Percentiles rank a stretch among this genome's conserved stretches.
phyloP scores from a whole-genome alignment of 2,888 invertebrate genomes.

The Penaeus monodon region DNA sequence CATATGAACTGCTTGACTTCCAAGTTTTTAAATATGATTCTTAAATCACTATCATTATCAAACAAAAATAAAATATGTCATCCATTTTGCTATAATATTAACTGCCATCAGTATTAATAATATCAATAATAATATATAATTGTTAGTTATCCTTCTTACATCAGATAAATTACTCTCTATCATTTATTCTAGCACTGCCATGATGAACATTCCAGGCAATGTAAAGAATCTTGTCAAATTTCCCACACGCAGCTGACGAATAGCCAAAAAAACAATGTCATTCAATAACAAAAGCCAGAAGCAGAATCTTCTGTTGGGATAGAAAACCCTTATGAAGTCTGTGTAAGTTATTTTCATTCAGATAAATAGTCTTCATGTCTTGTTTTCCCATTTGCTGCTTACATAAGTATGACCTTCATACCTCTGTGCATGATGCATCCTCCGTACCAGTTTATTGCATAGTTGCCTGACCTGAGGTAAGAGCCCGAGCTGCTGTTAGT shows the following conservation, averaged over 20 bases:
- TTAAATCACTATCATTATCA: no score
- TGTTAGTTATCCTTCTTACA: neutral
- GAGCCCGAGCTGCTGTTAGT: slow-evolving; percentile 78
- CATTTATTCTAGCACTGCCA: slow-evolving; percentile 72
- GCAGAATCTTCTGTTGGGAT: slow-evolving; percentile 78
- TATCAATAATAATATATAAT: neutral
- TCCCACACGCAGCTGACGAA: slow-evolving; percentile 77
- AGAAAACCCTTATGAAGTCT: neutral
- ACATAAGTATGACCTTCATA: slow-evolving; percentile 67
- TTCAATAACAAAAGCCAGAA: slow-evolving; percentile 89
- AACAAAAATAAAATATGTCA: no score
- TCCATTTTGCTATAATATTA: no score
- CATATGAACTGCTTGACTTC: no score
- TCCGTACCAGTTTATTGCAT: slow-evolving; percentile 86
- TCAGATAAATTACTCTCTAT: neutral
- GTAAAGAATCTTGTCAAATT: slow-evolving; percentile 80
- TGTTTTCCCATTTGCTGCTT: neutral
- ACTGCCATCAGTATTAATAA: neutral
- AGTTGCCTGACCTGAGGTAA: slow-evolving; percentile 72
- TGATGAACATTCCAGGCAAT: slow-evolving; percentile 88
- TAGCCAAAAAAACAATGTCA: slow-evolving; percentile 85
- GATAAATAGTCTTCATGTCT: neutral
- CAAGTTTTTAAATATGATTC: no score
- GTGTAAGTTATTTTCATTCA: slow-evolving; percentile 2
- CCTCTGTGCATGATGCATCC: slow-evolving; percentile 90